phyloP scores from a whole-genome alignment of 2,113 vertebrate species.

The Charadrius vociferus region DNA sequence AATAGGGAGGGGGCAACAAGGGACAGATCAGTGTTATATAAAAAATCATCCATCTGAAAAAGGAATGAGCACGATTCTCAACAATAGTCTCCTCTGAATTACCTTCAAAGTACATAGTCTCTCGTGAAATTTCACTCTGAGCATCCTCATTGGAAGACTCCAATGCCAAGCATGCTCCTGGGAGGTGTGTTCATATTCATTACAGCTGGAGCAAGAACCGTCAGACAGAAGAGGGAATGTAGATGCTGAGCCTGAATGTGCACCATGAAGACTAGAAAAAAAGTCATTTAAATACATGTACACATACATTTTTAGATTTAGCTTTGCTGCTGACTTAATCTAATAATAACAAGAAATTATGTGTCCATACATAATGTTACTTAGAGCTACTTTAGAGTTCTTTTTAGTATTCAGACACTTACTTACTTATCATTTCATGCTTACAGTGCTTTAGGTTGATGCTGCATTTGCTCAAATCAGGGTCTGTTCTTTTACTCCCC shows the following conservation, averaged over 20 bases:
- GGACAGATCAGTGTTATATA: neutral
- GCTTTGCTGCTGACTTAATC: neutral
- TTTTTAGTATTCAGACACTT: neutral
- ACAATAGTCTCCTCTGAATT: neutral
- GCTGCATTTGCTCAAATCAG: neutral
- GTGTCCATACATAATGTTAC: too few species aligned
- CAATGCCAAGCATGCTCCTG: neutral
- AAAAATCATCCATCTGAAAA: neutral
- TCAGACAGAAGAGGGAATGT: neutral
- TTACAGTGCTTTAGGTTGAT: neutral
- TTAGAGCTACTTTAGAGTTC: neutral
- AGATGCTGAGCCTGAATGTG: neutral
- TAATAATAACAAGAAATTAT: neutral
- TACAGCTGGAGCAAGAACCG: neutral
- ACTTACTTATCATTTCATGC: neutral
- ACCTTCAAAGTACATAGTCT: neutral
- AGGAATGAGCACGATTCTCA: neutral
- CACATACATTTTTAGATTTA: neutral
- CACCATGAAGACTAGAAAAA: neutral
- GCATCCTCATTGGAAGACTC: neutral
- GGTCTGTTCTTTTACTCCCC: neutral
- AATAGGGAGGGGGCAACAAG: neutral
- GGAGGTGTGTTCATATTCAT: neutral
- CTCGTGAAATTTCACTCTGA: neutral
- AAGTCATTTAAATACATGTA: neutral